phyloP scores from a whole-genome alignment of 2,797 vertebrate species.

The Rousettus madagascariensis region DNA sequence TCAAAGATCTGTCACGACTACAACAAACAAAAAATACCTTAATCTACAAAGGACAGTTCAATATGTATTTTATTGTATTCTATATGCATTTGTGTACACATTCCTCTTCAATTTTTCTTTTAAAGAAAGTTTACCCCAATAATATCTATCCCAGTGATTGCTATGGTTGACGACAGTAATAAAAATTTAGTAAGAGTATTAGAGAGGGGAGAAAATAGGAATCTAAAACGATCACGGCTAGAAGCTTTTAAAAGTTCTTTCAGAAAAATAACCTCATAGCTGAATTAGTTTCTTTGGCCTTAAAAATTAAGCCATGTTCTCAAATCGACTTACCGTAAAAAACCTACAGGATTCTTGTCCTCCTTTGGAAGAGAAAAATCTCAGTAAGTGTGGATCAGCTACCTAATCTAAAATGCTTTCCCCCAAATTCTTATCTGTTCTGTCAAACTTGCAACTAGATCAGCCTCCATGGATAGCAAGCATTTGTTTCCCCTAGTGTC shows the following conservation, averaged over 20 bases:
- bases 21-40: not conserved
- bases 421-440: not conserved
- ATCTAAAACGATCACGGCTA: not conserved
- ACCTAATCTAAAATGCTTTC: not conserved
- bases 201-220: not conserved
- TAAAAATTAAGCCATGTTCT: slow-evolving; percentile 32
- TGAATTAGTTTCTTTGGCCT: not conserved
- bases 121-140: not conserved
- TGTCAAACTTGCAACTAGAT: not conserved
- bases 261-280: not conserved
- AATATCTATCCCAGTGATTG: not conserved
- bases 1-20: not conserved
- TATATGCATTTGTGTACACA: not conserved
- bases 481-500: not conserved
- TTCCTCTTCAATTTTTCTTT: not conserved
- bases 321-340: not conserved
- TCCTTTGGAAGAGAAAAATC: not conserved
- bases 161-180: not conserved
- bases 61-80: not conserved
- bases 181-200: not conserved
- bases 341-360: not conserved
- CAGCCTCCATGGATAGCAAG: not conserved
- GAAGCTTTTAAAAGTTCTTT: slow-evolving; percentile 23
- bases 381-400: not conserved
- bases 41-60: not conserved